Evolutionary conservation across 1,140 invertebrate genomes (phyloP).

Genomic region (Diprion similis): DNA sequence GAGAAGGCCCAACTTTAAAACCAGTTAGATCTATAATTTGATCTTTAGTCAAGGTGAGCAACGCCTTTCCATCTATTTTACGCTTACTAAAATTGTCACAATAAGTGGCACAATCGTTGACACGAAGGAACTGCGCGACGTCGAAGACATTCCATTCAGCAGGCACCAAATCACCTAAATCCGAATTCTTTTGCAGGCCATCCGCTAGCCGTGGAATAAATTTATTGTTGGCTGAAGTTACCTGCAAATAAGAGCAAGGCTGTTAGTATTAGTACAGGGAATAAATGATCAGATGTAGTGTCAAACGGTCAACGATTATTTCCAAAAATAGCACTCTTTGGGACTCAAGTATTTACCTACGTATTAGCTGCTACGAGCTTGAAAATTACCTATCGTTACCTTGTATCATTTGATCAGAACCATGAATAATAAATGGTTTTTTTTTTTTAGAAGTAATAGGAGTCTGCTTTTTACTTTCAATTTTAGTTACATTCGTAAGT

Average conservation of each 20-base stretch:
- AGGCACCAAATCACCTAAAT: conserved; percentile 69
- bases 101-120: conserved; percentile 90
- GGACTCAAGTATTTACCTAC: conserved; percentile 30
- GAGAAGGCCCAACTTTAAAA: conserved; percentile 92
- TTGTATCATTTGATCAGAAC: too few species aligned
- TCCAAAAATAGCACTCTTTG: conserved; percentile 31
- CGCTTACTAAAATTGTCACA: conserved; percentile 84
- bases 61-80: conserved; percentile 80
- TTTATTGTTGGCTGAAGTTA: conserved; percentile 61
- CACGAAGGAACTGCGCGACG: conserved; percentile 85
- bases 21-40: conserved; percentile 88
- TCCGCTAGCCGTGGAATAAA: conserved; percentile 75
- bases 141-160: conserved; percentile 82
- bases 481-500: too few species aligned
- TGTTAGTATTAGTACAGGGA: too few species aligned
- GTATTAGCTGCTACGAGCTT: conserved; percentile 44
- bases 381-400: conserved; percentile 35
- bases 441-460: too few species aligned
- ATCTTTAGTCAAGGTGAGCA: conserved; percentile 85
- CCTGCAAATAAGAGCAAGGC: conserved; percentile 41
- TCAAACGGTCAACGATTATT: neutral
- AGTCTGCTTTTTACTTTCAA: too few species aligned
- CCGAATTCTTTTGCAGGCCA: conserved; percentile 54
- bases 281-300: too few species aligned
- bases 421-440: too few species aligned